Percentiles rank a stretch among this genome's conserved stretches.
phyloP scores from a whole-genome alignment of 2,888 invertebrate genomes.

The Nemapogon koenigi region DNA sequence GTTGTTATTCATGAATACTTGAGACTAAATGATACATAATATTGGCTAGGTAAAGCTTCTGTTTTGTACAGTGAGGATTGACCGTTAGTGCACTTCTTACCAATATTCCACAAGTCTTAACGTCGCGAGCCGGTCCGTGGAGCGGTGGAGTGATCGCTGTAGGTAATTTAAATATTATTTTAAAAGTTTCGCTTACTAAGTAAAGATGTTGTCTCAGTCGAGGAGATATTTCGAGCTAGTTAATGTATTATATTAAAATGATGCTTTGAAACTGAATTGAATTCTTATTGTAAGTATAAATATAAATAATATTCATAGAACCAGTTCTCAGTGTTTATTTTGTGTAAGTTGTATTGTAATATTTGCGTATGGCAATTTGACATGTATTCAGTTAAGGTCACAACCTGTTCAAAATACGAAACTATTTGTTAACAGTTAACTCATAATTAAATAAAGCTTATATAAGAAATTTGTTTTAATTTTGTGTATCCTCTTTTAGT shows the following conservation, averaged over 20 bases:
- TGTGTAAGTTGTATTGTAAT: slow-evolving; percentile 48
- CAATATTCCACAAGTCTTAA: no score
- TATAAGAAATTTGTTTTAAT: slow-evolving; percentile 61
- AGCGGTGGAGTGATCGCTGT: slow-evolving; percentile 12
- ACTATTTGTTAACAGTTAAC: slow-evolving; percentile 54
- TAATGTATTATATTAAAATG: slow-evolving; percentile 49
- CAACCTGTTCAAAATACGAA: slow-evolving; percentile 63
- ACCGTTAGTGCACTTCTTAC: no score
- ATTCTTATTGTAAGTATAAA: slow-evolving; percentile 62
- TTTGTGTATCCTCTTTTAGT: no score
- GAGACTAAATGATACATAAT: no score
- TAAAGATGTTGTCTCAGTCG: slow-evolving; percentile 46
- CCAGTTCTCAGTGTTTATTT: slow-evolving; percentile 61
- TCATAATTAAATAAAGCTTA: slow-evolving; percentile 67
- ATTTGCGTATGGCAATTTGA: slow-evolving; percentile 51
- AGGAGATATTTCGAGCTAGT: slow-evolving; percentile 39
- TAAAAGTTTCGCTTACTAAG: slow-evolving; percentile 52
- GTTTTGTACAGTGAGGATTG: no score
- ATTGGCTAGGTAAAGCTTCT: no score
- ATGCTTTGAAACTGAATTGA: slow-evolving; percentile 61
- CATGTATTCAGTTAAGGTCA: slow-evolving; percentile 64
- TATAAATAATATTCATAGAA: slow-evolving; percentile 60
- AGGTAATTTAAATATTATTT: slow-evolving; percentile 40
- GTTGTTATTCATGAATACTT: no score
- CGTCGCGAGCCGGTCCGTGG: background rate